Conservation (phyloP, 2,113 vertebrate genomes). For the Salvelinus alpinus region DNA sequence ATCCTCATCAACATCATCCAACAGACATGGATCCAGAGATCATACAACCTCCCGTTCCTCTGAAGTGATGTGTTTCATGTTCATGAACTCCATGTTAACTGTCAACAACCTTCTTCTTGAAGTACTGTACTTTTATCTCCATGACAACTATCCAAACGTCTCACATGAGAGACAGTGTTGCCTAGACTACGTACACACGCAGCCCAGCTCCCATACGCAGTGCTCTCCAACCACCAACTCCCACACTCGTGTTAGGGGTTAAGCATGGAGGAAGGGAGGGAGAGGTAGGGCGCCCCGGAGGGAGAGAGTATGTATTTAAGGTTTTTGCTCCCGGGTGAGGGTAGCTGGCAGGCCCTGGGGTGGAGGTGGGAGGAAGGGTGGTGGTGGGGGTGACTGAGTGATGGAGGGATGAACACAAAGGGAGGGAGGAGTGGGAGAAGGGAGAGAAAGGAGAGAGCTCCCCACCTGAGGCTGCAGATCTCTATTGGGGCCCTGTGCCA, state of each 20-base stretch:
- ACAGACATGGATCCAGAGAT: no score
- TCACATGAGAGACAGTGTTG: not conserved
- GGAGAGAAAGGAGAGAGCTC: constrained; percentile 12
- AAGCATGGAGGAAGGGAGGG: not conserved
- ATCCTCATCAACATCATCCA: no score
- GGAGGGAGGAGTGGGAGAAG: constrained; percentile 2
- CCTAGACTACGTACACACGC: not conserved
- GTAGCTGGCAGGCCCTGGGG: constrained; percentile 30
- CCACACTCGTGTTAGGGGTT: not conserved
- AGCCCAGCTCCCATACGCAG: constrained; percentile 17
- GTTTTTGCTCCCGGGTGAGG: constrained; percentile 34
- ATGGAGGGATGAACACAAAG: not conserved
- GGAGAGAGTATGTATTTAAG: constrained; percentile 52
- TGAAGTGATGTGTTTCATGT: no score
- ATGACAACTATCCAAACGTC: not conserved
- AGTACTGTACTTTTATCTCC: not conserved
- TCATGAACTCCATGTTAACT: no score
- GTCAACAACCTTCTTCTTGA: not conserved
- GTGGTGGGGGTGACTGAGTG: not conserved
- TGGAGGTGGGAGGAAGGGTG: constrained; percentile 41
- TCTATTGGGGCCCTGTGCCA: constrained; percentile 47
- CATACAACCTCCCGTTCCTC: no score
- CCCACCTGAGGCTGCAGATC: constrained; percentile 59
- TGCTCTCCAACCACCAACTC: not conserved
- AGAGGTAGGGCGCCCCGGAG: not conserved